phyloP scores from a whole-genome alignment of 1,140 invertebrate genomes.

The Oryctes rhinoceros region DNA sequence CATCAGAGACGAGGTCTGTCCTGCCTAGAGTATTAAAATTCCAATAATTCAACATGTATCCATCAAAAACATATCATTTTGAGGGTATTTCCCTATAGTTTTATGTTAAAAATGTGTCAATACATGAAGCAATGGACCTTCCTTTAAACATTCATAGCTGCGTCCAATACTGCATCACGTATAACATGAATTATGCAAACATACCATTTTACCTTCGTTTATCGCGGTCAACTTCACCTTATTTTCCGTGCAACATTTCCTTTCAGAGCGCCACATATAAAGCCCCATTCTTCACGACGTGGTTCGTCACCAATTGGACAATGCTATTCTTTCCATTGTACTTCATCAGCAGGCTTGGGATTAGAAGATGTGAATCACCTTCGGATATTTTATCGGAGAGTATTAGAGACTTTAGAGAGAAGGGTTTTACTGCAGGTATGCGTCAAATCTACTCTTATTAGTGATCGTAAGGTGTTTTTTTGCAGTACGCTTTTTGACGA shows the following conservation, averaged over 20 bases:
- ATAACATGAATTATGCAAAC: neutral
- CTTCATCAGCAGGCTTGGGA: slow-evolving; percentile 74
- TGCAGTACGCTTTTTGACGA: slow-evolving; percentile 81
- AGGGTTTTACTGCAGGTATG: slow-evolving; percentile 84
- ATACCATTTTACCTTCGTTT: too few species aligned
- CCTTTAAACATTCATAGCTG: neutral
- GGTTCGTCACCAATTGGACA: slow-evolving; percentile 94
- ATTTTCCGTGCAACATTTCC: too few species aligned
- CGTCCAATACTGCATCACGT: neutral
- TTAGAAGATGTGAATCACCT: slow-evolving; percentile 76
- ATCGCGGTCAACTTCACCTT: too few species aligned
- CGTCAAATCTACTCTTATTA: neutral
- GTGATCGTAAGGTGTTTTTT: slow-evolving; percentile 30
- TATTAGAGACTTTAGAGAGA: slow-evolving; percentile 83
- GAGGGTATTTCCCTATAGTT: too few species aligned
- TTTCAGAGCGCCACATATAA: slow-evolving; percentile 73
- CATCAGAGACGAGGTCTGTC: too few species aligned
- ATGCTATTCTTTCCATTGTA: slow-evolving; percentile 91
- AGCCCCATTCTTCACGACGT: slow-evolving; percentile 93
- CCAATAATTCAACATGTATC: too few species aligned
- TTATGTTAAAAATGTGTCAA: too few species aligned
- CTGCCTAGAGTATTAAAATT: too few species aligned
- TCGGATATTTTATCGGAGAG: slow-evolving; percentile 80
- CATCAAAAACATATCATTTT: too few species aligned
- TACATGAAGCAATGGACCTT: too few species aligned